Evolutionary conservation across 2,113 vertebrate species (phyloP).

Genomic region (Illadopsis cleaveri): DNA sequence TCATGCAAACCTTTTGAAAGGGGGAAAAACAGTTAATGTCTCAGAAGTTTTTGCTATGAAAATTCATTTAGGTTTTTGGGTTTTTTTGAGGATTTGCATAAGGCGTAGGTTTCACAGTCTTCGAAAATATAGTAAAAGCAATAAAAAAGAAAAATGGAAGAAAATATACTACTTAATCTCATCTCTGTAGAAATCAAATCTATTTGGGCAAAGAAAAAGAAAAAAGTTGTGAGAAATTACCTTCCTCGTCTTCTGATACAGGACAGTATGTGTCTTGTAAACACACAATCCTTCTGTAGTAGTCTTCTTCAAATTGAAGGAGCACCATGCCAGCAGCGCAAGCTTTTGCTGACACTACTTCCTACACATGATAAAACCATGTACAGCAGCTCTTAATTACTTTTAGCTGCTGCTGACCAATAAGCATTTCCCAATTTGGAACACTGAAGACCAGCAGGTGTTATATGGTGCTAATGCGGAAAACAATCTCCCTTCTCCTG

Average conservation of each 20-base stretch:
- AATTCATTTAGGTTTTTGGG: neutral
- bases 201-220: neutral
- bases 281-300: neutral
- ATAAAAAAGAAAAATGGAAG: neutral
- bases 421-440: neutral
- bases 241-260: neutral
- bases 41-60: neutral
- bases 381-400: neutral
- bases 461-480: neutral
- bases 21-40: rapidly evolving
- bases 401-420: neutral
- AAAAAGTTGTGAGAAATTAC: neutral
- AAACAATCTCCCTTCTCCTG: neutral
- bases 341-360: neutral
- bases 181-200: neutral
- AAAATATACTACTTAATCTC: neutral
- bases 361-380: neutral
- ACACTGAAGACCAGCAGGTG: neutral
- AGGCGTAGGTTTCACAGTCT: neutral
- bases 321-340: neutral
- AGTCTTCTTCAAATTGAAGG: neutral
- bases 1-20: neutral
- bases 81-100: neutral
- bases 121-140: neutral
- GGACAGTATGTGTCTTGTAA: neutral